Evolutionary conservation across 2,113 vertebrate species (phyloP).

Genomic region (Aegithalos caudatus): DNA sequence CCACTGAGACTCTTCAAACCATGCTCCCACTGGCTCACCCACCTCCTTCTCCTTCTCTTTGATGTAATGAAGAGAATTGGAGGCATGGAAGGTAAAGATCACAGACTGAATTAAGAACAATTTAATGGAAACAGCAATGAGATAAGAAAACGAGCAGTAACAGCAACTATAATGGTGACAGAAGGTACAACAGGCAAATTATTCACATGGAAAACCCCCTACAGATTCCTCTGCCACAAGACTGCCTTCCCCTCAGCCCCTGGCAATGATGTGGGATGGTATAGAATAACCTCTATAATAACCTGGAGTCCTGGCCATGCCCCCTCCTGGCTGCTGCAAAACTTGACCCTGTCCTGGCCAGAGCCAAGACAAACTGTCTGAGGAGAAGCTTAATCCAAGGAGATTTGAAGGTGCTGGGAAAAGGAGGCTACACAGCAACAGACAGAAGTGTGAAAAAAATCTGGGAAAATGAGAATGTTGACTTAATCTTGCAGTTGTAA

Average conservation of each 20-base stretch:
- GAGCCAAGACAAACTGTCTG: neutral
- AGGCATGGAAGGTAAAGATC: neutral
- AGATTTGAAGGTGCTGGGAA: neutral
- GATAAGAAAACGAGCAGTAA: neutral
- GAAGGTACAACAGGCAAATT: neutral
- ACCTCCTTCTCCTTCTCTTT: neutral
- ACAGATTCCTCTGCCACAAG: neutral
- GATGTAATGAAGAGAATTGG: neutral
- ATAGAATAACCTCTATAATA: neutral
- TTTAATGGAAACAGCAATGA: neutral
- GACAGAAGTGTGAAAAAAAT: neutral
- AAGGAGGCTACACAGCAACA: neutral
- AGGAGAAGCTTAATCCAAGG: neutral
- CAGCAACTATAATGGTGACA: neutral
- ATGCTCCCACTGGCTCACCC: neutral
- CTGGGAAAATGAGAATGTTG: neutral
- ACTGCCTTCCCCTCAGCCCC: neutral
- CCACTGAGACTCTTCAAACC: neutral
- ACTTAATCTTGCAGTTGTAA: neutral
- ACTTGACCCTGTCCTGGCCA: neutral
- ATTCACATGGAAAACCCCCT: neutral
- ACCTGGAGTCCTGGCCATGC: neutral
- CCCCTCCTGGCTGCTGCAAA: neutral
- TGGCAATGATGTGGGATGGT: neutral
- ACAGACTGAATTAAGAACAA: neutral